These are phyloP conservation scores for Himalopsyche japonica DNA, from an alignment of 2,888 invertebrate genomes.

Conservation along the genomic window DNA sequence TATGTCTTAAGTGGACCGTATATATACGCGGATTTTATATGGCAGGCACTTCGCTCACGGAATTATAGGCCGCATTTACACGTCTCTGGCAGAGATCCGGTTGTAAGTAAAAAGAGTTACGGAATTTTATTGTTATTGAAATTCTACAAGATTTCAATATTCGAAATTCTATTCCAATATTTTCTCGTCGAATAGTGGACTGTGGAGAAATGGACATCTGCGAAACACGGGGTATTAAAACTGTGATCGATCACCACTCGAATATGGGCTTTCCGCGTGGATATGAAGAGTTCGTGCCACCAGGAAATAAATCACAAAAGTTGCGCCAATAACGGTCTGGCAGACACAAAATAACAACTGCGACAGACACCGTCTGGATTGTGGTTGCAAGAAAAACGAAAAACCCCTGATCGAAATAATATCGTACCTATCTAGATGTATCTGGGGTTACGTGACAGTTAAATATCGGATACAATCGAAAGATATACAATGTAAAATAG, in stretches of 20 bases:
- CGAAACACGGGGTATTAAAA: neutral
- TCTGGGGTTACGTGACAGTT: neutral
- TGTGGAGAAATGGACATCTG: too few relatives aligned
- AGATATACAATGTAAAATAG: neutral
- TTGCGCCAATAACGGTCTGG: neutral
- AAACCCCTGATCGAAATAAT: neutral
- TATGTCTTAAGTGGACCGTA: too few relatives aligned
- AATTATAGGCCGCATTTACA: too few relatives aligned
- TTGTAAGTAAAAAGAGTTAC: too few relatives aligned
- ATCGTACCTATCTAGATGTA: too few relatives aligned
- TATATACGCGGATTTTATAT: too few relatives aligned
- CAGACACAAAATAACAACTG: neutral
- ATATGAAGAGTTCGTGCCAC: neutral
- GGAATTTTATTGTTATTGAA: too few relatives aligned
- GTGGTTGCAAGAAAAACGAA: neutral
- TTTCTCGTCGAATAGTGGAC: too few relatives aligned
- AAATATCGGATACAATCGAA: neutral
- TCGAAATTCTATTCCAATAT: too few relatives aligned
- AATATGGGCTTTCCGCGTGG: neutral
- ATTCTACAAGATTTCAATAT: too few relatives aligned
- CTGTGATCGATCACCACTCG: neutral
- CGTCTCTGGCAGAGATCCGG: too few relatives aligned
- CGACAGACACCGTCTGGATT: neutral
- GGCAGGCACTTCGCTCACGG: too few relatives aligned
- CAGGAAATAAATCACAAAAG: neutral